A percentile compares a stretch with the other conserved stretches of the same genome.
Conservation (phyloP, 1,140 invertebrate genomes). For the Pachypeltis micranthus region DNA sequence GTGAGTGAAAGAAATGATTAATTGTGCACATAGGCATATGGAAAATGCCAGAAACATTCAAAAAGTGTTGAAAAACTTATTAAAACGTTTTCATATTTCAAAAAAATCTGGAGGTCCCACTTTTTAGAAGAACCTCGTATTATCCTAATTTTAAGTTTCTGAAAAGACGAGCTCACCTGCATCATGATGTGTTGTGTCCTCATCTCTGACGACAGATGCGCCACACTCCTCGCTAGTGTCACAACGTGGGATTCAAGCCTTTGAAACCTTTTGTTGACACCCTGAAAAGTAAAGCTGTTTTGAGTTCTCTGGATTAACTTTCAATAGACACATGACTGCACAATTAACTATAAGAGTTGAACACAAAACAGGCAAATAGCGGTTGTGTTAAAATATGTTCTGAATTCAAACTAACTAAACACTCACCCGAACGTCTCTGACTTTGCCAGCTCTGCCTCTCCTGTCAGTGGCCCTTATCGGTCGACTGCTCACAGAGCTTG, state of each 20-base stretch:
- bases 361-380: too few species aligned
- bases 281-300: conserved; percentile 38
- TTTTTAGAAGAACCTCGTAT: too few species aligned
- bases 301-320: not conserved
- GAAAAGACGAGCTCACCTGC: too few species aligned
- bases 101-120: too few species aligned
- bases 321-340: too few species aligned
- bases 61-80: too few species aligned
- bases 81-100: not conserved
- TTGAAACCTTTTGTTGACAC: conserved; percentile 78
- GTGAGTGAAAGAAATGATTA: too few species aligned
- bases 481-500: conserved; percentile 63
- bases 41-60: too few species aligned
- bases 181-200: conserved; percentile 79
- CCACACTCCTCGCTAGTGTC: conserved; percentile 80
- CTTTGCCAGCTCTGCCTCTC: conserved; percentile 43
- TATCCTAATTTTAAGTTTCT: too few species aligned
- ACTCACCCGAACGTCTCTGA: conserved; percentile 60
- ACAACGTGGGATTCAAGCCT: conserved; percentile 83
- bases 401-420: conserved; percentile 17
- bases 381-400: not conserved
- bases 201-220: conserved; percentile 85
- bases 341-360: too few species aligned
- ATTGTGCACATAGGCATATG: too few species aligned
- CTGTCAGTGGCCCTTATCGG: conserved; percentile 51